These are phyloP conservation scores for Pachliopta kotzebuea DNA, from an alignment of 2,888 invertebrate species.

Conservation along the genomic window DNA sequence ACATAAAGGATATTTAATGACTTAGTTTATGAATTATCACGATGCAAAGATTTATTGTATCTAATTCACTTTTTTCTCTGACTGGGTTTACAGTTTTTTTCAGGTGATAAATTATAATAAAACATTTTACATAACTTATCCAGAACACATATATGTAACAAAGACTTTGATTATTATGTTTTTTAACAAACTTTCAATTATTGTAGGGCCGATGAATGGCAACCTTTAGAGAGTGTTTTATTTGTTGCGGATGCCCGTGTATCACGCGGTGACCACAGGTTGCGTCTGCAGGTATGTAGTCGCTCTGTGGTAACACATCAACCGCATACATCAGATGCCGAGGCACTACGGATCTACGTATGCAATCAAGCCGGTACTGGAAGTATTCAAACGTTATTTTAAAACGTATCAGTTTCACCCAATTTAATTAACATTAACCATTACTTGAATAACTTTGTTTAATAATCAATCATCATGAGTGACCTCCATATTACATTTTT, in stretches of 20 bases:
- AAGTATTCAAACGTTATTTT: background rate
- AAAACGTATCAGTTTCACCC: too few relatives aligned
- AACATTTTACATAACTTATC: too few relatives aligned
- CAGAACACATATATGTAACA: background rate
- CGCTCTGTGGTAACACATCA: conserved; percentile 87
- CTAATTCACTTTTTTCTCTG: too few relatives aligned
- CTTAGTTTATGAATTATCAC: too few relatives aligned
- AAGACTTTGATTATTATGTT: too few relatives aligned
- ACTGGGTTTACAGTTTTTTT: too few relatives aligned
- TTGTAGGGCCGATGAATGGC: conserved; percentile 83
- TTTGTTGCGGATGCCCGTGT: conserved; percentile 86
- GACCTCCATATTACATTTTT: background rate
- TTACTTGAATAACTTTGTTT: too few relatives aligned
- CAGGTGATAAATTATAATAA: too few relatives aligned
- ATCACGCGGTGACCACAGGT: conserved; percentile 78
- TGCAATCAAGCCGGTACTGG: conserved; percentile 55
- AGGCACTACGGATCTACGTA: conserved; percentile 77
- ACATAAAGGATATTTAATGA: too few relatives aligned
- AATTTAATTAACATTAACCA: too few relatives aligned
- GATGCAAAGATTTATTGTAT: too few relatives aligned
- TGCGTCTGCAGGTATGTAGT: conserved; percentile 71
- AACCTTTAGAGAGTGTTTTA: conserved; percentile 83
- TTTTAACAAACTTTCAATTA: too few relatives aligned
- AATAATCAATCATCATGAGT: background rate
- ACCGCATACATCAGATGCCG: conserved; percentile 83